Conservation (phyloP, 2,797 vertebrate genomes). For the Ptychadena robeensis region DNA sequence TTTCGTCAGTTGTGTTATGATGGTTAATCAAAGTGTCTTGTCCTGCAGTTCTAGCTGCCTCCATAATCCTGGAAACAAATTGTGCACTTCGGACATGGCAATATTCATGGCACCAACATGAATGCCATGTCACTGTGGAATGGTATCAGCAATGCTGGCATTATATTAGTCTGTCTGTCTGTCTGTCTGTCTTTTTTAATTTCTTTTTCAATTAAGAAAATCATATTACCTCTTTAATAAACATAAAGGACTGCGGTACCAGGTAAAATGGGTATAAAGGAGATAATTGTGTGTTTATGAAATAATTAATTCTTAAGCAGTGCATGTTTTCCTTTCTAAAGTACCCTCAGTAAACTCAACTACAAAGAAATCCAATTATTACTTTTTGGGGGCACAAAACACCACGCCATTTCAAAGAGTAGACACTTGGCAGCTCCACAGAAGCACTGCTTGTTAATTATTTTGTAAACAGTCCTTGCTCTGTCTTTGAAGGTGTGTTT, state of each 20-base stretch:
- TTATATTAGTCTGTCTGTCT: neutral
- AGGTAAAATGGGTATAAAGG: neutral
- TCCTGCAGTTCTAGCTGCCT: neutral
- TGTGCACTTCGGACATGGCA: no score
- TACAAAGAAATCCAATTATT: slow-evolving; percentile 53
- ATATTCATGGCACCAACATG: no score
- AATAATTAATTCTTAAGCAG: slow-evolving; percentile 22
- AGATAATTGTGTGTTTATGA: slow-evolving; percentile 10
- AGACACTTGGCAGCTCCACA: slow-evolving; percentile 51
- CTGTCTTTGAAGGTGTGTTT: slow-evolving; percentile 51
- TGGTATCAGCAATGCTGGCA: neutral
- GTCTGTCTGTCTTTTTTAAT: neutral
- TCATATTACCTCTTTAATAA: neutral
- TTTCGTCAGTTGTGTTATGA: neutral
- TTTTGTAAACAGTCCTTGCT: slow-evolving; percentile 51
- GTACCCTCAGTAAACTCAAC: neutral
- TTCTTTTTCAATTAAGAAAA: neutral
- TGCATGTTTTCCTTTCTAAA: neutral
- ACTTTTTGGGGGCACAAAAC: slow-evolving; percentile 38
- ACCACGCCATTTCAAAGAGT: slow-evolving; percentile 32
- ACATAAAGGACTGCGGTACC: neutral
- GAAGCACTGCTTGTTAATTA: slow-evolving; percentile 54
- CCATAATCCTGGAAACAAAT: neutral
- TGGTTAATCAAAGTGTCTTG: neutral
- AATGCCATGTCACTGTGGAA: neutral